A percentile compares a stretch with the other conserved stretches of the same genome.
These are phyloP conservation scores for Smithornis capensis DNA, from an alignment of 2,113 vertebrate genomes.

Conservation along the genomic window DNA sequence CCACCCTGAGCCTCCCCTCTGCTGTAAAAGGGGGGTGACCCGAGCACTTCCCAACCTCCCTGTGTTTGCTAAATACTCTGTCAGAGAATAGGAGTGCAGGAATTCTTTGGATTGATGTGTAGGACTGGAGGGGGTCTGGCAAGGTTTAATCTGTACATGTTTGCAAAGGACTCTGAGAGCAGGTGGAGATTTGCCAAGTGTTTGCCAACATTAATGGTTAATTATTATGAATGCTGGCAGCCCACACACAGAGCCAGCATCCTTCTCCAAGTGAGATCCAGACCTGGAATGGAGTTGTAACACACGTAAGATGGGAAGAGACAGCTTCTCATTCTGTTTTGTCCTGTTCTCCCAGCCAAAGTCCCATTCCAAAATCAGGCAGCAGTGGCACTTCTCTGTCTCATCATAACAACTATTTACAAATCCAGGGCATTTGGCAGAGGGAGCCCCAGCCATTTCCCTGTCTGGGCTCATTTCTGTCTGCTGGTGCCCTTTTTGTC, in stretches of 20 bases:
- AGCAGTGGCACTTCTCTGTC: neutral
- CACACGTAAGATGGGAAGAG: neutral
- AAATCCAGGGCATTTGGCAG: constrained; percentile 33
- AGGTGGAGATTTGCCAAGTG: constrained; percentile 47
- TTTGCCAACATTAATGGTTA: constrained; percentile 61
- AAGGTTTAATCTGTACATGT: neutral
- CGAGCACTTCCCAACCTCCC: neutral
- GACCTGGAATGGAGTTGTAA: constrained; percentile 24
- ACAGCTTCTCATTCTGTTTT: neutral
- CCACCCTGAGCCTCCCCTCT: neutral
- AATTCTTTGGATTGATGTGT: neutral
- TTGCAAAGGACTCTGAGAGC: constrained; percentile 4
- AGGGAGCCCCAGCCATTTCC: neutral
- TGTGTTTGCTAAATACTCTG: neutral
- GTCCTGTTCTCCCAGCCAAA: neutral
- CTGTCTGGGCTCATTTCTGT: neutral
- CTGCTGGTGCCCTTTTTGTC: neutral
- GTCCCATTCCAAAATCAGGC: constrained; percentile 17
- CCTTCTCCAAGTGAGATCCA: neutral
- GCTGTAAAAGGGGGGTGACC: neutral
- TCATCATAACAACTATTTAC: neutral
- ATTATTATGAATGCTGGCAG: constrained; percentile 49
- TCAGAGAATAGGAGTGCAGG: neutral
- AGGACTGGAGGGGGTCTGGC: neutral
- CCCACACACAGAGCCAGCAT: neutral